phyloP scores from a whole-genome alignment of 2,888 invertebrate species.

The Fragum fragum region DNA sequence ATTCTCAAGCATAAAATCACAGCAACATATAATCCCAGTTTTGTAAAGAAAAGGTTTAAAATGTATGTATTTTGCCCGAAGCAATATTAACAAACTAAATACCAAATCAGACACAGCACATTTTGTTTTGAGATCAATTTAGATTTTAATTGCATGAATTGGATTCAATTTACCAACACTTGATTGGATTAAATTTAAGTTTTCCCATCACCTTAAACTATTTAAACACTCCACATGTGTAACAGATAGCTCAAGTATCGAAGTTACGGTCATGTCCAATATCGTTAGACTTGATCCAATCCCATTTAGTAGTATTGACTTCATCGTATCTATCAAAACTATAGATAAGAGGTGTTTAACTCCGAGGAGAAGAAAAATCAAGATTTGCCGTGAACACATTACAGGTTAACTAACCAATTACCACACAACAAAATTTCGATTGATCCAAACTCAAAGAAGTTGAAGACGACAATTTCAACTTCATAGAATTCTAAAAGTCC shows the following conservation, averaged over 20 bases:
- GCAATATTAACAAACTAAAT: too few species aligned
- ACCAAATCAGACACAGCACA: too few species aligned
- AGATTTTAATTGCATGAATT: neutral
- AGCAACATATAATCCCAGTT: too few species aligned
- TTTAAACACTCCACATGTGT: neutral
- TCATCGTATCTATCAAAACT: neutral
- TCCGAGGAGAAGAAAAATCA: neutral
- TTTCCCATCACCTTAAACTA: neutral
- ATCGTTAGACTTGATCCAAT: neutral
- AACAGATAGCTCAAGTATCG: neutral
- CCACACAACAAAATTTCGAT: too few species aligned
- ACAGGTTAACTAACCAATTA: too few species aligned
- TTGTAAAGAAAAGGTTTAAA: too few species aligned
- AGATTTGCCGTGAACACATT: too few species aligned
- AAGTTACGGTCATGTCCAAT: neutral
- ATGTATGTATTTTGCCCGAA: too few species aligned
- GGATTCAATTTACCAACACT: slow-evolving; percentile 1
- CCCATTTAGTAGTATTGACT: neutral
- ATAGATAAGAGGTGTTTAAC: neutral
- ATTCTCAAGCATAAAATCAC: too few species aligned
- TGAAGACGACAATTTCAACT: neutral
- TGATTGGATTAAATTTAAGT: neutral
- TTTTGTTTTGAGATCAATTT: neutral
- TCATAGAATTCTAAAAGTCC: neutral
- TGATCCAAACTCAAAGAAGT: neutral